A percentile compares a stretch with the other conserved stretches of the same genome.
Evolutionary conservation across 2,797 vertebrate species (phyloP).

Genomic region (Gambelia wislizenii): DNA sequence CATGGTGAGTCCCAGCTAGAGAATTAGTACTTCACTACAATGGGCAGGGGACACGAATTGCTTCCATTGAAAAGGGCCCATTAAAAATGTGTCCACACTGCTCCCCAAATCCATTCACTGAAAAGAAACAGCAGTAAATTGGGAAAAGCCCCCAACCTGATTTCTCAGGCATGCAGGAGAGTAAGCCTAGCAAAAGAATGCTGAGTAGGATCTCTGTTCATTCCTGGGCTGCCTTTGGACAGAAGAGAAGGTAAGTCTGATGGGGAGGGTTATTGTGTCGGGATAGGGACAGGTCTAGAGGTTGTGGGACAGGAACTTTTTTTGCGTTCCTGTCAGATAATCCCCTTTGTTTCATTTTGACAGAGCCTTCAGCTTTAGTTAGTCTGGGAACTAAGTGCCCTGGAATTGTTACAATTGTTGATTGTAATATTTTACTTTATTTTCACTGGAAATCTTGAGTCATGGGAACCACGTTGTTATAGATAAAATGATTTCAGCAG

Average conservation of each 20-base stretch:
- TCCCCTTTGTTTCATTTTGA: neutral
- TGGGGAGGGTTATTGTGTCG: too few species aligned
- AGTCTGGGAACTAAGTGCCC: neutral
- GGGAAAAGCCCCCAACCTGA: neutral
- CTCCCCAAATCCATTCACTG: neutral
- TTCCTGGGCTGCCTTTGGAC: too few species aligned
- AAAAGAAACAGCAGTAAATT: neutral
- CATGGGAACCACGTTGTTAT: neutral
- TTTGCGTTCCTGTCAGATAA: too few species aligned
- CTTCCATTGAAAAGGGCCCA: neutral
- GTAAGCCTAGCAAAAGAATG: neutral
- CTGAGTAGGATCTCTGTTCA: neutral
- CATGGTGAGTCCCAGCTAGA: neutral
- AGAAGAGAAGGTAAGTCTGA: too few species aligned
- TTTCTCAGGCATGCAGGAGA: neutral
- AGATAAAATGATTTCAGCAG: neutral
- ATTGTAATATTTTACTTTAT: neutral
- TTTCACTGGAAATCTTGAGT: slow-evolving; percentile 21
- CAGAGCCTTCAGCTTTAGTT: neutral
- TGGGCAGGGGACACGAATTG: neutral
- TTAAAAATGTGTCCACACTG: neutral
- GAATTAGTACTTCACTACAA: neutral
- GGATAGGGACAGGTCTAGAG: too few species aligned
- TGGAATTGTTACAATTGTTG: neutral
- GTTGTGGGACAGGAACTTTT: too few species aligned